These are phyloP conservation scores for Habropoda laboriosa DNA, from an alignment of 1,140 invertebrate genomes.

Conservation along the genomic window DNA sequence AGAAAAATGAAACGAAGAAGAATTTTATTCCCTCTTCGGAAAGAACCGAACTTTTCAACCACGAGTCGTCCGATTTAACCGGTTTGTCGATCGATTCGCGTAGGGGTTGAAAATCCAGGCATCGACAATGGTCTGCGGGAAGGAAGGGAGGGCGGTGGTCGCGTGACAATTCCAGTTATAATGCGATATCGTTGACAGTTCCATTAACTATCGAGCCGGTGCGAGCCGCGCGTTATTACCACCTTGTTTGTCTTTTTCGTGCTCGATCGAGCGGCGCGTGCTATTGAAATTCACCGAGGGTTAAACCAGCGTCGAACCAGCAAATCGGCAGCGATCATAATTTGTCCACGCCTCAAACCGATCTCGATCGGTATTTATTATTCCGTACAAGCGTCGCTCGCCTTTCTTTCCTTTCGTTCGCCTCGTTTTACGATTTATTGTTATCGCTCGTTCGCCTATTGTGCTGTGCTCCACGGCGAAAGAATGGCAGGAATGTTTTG, in stretches of 20 bases:
- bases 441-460: too few relatives aligned
- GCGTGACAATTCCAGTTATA: constrained; percentile 54
- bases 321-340: constrained; percentile 48
- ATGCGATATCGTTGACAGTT: constrained; percentile 55
- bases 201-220: constrained; percentile 43
- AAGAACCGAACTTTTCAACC: constrained; percentile 43
- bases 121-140: too few relatives aligned
- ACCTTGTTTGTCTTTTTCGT: constrained; percentile 55
- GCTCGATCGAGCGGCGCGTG: constrained; percentile 43
- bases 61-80: constrained; percentile 41
- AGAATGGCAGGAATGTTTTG: too few relatives aligned
- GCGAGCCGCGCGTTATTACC: constrained; percentile 53
- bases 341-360: constrained; percentile 32
- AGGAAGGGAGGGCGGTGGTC: background rate
- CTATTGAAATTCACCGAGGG: constrained; percentile 39
- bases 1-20: background rate
- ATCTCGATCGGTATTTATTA: constrained; percentile 27
- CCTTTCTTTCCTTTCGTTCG: background rate
- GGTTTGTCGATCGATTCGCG: constrained; percentile 31
- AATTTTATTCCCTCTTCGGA: constrained; percentile 45
- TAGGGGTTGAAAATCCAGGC: background rate
- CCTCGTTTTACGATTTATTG: background rate
- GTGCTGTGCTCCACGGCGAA: too few relatives aligned
- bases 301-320: constrained; percentile 32
- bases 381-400: background rate